A percentile compares a stretch with the other conserved stretches of the same genome.
Conservation (phyloP, 2,797 vertebrate species). For the Melanotaenia boesemani region DNA sequence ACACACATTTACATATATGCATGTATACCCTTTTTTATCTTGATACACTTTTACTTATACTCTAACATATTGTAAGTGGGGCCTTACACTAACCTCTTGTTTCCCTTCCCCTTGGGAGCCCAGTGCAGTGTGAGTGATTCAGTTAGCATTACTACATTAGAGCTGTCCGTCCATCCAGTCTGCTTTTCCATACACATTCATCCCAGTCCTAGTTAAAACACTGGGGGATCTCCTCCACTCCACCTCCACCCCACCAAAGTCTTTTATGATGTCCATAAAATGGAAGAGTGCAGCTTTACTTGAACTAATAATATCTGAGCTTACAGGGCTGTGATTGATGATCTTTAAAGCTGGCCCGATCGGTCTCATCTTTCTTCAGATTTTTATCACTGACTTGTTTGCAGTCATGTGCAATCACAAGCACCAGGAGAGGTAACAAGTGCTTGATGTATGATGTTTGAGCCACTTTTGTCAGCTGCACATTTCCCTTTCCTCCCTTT, state of each 20-base stretch:
- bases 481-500: constrained; percentile 73
- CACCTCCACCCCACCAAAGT: constrained; percentile 75
- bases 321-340: constrained; percentile 90
- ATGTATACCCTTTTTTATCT: constrained; percentile 3
- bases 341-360: constrained; percentile 92
- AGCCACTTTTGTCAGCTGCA: constrained; percentile 91
- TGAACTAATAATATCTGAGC: constrained; percentile 93
- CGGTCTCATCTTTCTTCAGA: constrained; percentile 96
- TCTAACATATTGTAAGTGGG: constrained; percentile 56
- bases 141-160: constrained; percentile 77
- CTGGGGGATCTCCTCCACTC: constrained; percentile 74
- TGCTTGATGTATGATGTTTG: constrained; percentile 94
- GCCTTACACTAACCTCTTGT: constrained; percentile 51
- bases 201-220: constrained; percentile 80
- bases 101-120: constrained; percentile 56
- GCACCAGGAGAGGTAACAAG: constrained; percentile 93
- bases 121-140: constrained; percentile 71
- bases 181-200: constrained; percentile 80
- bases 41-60: constrained; percentile 48
- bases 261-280: constrained; percentile 92
- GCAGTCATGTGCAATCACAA: constrained; percentile 93
- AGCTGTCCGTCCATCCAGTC: constrained; percentile 78
- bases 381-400: constrained; percentile 96
- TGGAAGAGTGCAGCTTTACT: constrained; percentile 92
- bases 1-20: background rate